These are phyloP conservation scores for Rhyacophila brunnea DNA, from an alignment of 1,140 invertebrate species.

Conservation along the genomic window DNA sequence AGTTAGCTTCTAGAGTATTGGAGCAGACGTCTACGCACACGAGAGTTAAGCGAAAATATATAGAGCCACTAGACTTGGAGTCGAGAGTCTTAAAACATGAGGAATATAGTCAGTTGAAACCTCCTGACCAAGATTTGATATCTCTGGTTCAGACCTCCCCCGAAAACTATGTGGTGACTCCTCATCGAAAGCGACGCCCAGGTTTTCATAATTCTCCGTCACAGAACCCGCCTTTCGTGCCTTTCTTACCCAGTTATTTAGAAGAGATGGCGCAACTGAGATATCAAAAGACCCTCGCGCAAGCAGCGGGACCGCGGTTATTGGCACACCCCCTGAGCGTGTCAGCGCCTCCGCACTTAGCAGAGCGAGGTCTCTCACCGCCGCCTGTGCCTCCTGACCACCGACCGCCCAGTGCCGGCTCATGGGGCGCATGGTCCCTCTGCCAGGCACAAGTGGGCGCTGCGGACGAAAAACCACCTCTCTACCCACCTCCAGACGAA, in stretches of 20 bases:
- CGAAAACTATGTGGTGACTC: conserved; percentile 78
- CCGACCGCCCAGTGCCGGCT: conserved; percentile 68
- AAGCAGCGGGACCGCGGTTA: conserved; percentile 43
- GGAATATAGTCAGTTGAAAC: conserved; percentile 58
- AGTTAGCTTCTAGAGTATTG: conserved; percentile 57
- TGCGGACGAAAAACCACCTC: conserved; percentile 54
- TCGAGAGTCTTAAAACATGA: conserved; percentile 56
- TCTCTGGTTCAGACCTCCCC: conserved; percentile 64
- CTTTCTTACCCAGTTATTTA: conserved; percentile 69
- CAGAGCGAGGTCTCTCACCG: conserved; percentile 57
- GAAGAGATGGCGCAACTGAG: conserved; percentile 60
- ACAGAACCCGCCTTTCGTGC: conserved; percentile 81
- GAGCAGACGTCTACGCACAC: conserved; percentile 43
- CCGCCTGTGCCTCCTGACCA: conserved; percentile 60
- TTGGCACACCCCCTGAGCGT: conserved; percentile 65
- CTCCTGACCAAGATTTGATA: conserved; percentile 63
- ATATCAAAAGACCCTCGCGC: conserved; percentile 46
- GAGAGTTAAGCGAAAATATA: conserved; percentile 64
- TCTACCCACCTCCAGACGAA: conserved; percentile 50
- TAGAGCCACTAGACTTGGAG: conserved; percentile 62
- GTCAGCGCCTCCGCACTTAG: conserved; percentile 68
- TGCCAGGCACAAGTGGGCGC: conserved; percentile 62
- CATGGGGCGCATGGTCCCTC: conserved; percentile 69
- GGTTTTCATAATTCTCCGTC: conserved; percentile 82
- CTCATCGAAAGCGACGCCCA: conserved; percentile 76